Conservation (phyloP, 2,888 invertebrate species). For the Ochlodes sylvanus region DNA sequence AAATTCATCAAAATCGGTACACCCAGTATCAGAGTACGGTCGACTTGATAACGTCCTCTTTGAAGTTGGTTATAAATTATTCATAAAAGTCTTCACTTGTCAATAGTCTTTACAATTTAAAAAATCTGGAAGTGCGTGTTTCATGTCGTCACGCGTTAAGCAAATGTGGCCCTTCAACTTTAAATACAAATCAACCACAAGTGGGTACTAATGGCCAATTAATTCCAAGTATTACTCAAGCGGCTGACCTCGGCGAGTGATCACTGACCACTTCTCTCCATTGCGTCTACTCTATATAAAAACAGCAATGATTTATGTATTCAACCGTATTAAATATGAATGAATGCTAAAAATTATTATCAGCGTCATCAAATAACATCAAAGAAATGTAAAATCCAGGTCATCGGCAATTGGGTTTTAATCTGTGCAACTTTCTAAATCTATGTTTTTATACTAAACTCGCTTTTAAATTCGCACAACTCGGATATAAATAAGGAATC, state of each 20-base stretch:
- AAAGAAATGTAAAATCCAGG: conserved; percentile 1
- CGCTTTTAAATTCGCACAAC: not conserved
- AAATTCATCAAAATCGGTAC: too few species aligned
- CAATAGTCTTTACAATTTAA: too few species aligned
- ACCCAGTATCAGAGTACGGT: too few species aligned
- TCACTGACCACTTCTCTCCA: not conserved
- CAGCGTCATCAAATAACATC: not conserved
- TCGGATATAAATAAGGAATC: not conserved
- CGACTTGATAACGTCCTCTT: too few species aligned
- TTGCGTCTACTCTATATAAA: not conserved
- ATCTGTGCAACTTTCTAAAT: conserved; percentile 4
- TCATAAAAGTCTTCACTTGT: too few species aligned
- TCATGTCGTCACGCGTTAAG: too few species aligned
- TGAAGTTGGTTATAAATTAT: too few species aligned
- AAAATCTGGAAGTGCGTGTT: too few species aligned
- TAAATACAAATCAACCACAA: conserved; percentile 1
- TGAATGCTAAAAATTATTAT: not conserved
- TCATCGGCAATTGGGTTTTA: not conserved
- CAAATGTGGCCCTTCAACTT: not conserved
- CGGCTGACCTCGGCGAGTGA: conserved; percentile 10
- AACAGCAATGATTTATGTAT: not conserved
- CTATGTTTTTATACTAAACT: conserved; percentile 5
- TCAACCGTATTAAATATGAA: not conserved
- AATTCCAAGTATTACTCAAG: conserved; percentile 21
- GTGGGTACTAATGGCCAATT: conserved; percentile 29